Conservation (phyloP, 1,140 invertebrate genomes). For the Proales similis region DNA sequence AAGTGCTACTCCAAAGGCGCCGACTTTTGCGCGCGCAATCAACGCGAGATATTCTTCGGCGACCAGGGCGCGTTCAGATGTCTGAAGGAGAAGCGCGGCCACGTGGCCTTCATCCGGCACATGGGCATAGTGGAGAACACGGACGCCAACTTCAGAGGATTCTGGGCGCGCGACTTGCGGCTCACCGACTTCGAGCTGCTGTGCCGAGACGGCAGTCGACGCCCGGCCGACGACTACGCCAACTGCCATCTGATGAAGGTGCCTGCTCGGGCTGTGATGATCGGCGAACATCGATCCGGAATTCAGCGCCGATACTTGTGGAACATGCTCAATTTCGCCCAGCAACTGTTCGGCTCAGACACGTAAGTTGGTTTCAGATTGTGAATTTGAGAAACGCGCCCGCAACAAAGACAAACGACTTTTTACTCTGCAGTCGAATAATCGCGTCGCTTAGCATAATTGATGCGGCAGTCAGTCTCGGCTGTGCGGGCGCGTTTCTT, state of each 20-base stretch:
- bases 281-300: slow-evolving; percentile 66
- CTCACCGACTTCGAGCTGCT: slow-evolving; percentile 84
- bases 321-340: slow-evolving; percentile 52
- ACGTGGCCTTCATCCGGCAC: slow-evolving; percentile 89
- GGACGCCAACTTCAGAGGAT: slow-evolving; percentile 75
- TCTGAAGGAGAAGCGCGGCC: slow-evolving; percentile 83
- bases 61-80: slow-evolving; percentile 82
- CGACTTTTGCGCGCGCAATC: slow-evolving; percentile 71
- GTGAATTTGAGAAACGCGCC: too few relatives aligned
- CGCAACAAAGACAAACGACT: slow-evolving; percentile 68
- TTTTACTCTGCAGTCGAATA: background rate
- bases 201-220: slow-evolving; percentile 75
- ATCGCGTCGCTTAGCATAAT: too few relatives aligned
- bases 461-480: too few relatives aligned
- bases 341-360: slow-evolving; percentile 53
- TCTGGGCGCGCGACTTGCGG: slow-evolving; percentile 82
- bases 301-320: slow-evolving; percentile 47
- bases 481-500: too few relatives aligned
- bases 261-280: slow-evolving; percentile 81
- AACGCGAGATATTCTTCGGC: slow-evolving; percentile 78
- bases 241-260: slow-evolving; percentile 82
- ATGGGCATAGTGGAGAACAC: slow-evolving; percentile 83
- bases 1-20: slow-evolving; percentile 78
- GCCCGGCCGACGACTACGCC: slow-evolving; percentile 66
- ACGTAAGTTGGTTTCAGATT: slow-evolving; percentile 43